Evolutionary conservation across 2,113 vertebrate species (phyloP).

Genomic region (Probosciger aterrimus): DNA sequence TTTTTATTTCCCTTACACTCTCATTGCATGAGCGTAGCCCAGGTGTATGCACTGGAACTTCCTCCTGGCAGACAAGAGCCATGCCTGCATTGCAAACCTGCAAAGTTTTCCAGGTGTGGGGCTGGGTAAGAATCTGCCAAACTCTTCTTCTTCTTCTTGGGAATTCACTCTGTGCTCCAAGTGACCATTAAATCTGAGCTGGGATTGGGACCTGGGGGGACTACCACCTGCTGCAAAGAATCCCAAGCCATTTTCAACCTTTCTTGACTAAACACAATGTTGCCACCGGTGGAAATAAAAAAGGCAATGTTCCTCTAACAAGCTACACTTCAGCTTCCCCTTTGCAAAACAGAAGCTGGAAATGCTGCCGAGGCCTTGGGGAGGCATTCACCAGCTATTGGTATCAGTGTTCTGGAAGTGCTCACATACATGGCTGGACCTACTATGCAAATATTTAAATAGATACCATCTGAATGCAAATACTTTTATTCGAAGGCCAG

Average conservation of each 20-base stretch:
- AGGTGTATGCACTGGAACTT: neutral
- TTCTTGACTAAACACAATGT: neutral
- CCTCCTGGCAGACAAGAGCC: neutral
- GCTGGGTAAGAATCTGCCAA: neutral
- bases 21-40: neutral
- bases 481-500: neutral
- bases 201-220: too few species aligned
- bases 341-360: neutral
- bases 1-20: slow-evolving; percentile 16
- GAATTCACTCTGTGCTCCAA: neutral
- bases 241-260: neutral
- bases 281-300: rapidly evolving
- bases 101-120: neutral
- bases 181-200: neutral
- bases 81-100: neutral
- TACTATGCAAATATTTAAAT: slow-evolving; percentile 24
- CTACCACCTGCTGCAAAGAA: neutral
- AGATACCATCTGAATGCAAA: slow-evolving; percentile 45
- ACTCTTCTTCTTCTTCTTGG: neutral
- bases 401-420: neutral
- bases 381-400: neutral
- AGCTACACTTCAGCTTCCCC: neutral
- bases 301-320: neutral
- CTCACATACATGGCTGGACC: neutral
- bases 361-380: neutral